phyloP scores from a whole-genome alignment of 2,113 vertebrate species.

The Osmerus eperlanus region DNA sequence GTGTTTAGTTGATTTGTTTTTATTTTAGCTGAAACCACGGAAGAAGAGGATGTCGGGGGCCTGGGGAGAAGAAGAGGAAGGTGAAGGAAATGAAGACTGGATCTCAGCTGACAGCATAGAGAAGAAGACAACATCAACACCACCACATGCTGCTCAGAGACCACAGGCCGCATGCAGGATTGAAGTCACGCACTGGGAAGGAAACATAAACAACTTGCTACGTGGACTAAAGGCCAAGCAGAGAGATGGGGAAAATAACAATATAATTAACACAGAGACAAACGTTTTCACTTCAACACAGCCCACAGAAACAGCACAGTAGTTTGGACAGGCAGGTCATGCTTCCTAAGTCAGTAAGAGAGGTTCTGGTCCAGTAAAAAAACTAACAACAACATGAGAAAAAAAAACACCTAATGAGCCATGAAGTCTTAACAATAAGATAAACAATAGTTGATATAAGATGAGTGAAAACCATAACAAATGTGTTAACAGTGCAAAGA shows the following conservation, averaged over 20 bases:
- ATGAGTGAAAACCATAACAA: conserved; percentile 29
- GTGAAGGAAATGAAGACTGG: conserved; percentile 44
- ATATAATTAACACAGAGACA: conserved; percentile 3
- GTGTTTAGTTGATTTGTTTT: too few relatives aligned
- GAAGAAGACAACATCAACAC: conserved; percentile 44
- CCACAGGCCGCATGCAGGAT: conserved; percentile 36
- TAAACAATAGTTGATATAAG: conserved; percentile 21
- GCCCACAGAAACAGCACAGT: background rate
- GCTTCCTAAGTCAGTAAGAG: too few relatives aligned
- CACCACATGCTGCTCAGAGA: conserved; percentile 17
- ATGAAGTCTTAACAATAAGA: conserved; percentile 39
- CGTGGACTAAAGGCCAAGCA: background rate
- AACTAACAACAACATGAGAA: conserved; percentile 32
- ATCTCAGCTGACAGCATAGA: conserved; percentile 15
- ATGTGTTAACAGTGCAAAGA: conserved; percentile 26
- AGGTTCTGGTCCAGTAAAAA: background rate
- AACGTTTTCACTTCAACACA: conserved; percentile 30
- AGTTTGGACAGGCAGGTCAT: too few relatives aligned
- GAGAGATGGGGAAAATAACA: background rate
- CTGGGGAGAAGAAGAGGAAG: conserved; percentile 67
- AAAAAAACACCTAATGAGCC: conserved; percentile 21
- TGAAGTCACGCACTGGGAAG: conserved; percentile 13
- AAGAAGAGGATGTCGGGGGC: conserved; percentile 73
- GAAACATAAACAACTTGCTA: background rate
- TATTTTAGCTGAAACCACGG: conserved; percentile 75